These are phyloP conservation scores for Micromussa lordhowensis DNA, from an alignment of 92 coral and sea anemone species.

Conservation along the genomic window DNA sequence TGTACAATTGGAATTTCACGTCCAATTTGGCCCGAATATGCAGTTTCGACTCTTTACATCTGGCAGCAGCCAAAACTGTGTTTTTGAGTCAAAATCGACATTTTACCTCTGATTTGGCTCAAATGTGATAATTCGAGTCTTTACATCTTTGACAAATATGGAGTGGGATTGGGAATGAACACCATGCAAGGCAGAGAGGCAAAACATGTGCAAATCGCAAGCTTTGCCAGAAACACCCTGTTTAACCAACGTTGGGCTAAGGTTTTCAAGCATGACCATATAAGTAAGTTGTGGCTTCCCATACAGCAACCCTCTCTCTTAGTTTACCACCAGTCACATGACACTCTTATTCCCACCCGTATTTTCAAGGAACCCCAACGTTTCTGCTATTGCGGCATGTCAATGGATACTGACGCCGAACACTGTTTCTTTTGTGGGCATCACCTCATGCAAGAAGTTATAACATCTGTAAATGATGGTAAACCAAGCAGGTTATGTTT, in stretches of 20 bases:
- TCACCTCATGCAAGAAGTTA: conserved; percentile 41
- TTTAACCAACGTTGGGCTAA: conserved; percentile 54
- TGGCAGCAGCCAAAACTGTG: too few relatives aligned
- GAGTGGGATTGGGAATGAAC: conserved; percentile 51
- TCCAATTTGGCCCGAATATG: too few relatives aligned
- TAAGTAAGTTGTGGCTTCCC: conserved; percentile 70
- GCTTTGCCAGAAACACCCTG: conserved; percentile 63
- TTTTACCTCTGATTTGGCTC: too few relatives aligned
- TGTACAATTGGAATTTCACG: too few relatives aligned
- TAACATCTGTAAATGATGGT: conserved; percentile 42
- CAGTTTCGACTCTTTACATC: too few relatives aligned
- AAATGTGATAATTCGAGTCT: too few relatives aligned
- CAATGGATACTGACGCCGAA: conserved; percentile 38
- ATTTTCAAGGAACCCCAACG: conserved; percentile 41
- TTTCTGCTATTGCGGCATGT: conserved; percentile 68
- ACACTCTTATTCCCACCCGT: conserved; percentile 62
- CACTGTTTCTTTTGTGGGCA: conserved; percentile 65
- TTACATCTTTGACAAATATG: conserved; percentile 55
- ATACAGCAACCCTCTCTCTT: conserved; percentile 60
- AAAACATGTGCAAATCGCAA: conserved; percentile 69
- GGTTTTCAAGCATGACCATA: conserved; percentile 66
- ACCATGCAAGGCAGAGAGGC: conserved; percentile 83
- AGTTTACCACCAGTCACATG: conserved; percentile 34
- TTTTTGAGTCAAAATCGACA: too few relatives aligned
- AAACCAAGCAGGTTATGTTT: conserved; percentile 35